Evolutionary conservation across 2,797 vertebrate genomes (phyloP), one percentile per base, ranked within the genome.

Genomic region (Hemibagrus guttatus): DNA sequence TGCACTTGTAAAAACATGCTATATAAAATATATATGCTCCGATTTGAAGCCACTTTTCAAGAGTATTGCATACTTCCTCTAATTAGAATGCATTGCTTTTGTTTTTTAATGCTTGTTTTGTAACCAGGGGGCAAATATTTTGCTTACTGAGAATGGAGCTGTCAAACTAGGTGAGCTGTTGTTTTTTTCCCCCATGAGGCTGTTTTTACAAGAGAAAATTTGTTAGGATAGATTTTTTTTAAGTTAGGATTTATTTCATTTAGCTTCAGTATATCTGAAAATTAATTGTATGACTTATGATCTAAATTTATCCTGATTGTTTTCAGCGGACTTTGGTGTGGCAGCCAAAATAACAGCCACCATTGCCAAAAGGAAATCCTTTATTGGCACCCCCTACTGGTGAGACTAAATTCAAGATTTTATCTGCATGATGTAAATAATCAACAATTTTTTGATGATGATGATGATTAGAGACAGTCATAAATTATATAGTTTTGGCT

Each of bases 361-460:
- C 78, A 99, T 99, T 88, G 98, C 98, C 66, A 99, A 99, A 92
- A 97, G 98, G 92, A 99, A 99, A 93, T 99, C 98, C 35, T 99
- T 99, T 89, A 99, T 99, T 81, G 98, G 98, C 92, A 99, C 98
- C 11, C 98, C 98, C 90, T 99, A 99, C 90, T 99, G 98, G 98
- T 99, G 93, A 97, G 93, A 91, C 46, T 85, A 35, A 42, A 46
- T 71, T 54, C 61, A 81, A 31, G 11, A 39, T 39, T 68, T 54
- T 16, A n/a, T 31, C 52, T 69, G n/a, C 52, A 68, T 14, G 9
- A 59, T 66, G 13, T 61, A 42, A 59, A 72, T 61, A 74, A 58
- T n/a, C 6, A 6, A 39, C 3, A 9, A 31, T 78, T 8, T 59
- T 42, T 31, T 39, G 35, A 39, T 39, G 35, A 39, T 39, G n/a